Percentiles rank a stretch among this genome's conserved stretches.
Conservation (phyloP, 2,113 vertebrate species). For the Ceyx melanurus region DNA sequence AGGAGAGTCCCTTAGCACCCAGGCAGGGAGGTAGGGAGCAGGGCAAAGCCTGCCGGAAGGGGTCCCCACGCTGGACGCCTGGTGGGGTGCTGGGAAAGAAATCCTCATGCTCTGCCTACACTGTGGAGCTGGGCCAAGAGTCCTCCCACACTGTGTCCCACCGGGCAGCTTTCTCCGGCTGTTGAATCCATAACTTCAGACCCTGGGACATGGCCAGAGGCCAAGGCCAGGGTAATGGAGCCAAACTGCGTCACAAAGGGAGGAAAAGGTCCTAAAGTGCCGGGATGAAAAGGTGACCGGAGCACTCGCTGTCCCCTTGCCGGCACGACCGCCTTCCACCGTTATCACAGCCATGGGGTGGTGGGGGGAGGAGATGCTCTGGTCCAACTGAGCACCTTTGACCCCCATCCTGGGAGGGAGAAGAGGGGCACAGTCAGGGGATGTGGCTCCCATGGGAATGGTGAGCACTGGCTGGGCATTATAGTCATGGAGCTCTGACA, state of each 20-base stretch:
- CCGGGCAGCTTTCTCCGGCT: constrained; percentile 44
- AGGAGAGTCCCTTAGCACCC: background rate
- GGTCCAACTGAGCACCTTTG: background rate
- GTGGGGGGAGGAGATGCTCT: background rate
- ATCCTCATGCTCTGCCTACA: constrained; percentile 44
- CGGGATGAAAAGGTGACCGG: constrained; percentile 40
- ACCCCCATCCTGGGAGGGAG: background rate
- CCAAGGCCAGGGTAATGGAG: background rate
- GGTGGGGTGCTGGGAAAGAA: constrained; percentile 22
- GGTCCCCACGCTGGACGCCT: background rate
- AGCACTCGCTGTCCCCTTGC: background rate
- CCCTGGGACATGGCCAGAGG: constrained; percentile 6
- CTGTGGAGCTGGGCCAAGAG: constrained; percentile 34
- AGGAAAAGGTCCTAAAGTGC: constrained; percentile 60
- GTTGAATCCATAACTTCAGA: constrained; percentile 65
- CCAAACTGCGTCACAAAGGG: constrained; percentile 68
- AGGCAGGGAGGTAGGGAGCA: background rate
- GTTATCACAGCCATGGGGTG: fast-evolving
- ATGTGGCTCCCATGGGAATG: fast-evolving
- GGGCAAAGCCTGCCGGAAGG: background rate
- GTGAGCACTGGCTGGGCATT: background rate
- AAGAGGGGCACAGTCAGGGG: background rate
- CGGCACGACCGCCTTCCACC: background rate
- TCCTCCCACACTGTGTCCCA: constrained; percentile 32
- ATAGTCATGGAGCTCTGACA: background rate